Base-by-base conservation (phyloP, 1,140 invertebrate genomes). In the Panagrolaimus sp. region DNA sequence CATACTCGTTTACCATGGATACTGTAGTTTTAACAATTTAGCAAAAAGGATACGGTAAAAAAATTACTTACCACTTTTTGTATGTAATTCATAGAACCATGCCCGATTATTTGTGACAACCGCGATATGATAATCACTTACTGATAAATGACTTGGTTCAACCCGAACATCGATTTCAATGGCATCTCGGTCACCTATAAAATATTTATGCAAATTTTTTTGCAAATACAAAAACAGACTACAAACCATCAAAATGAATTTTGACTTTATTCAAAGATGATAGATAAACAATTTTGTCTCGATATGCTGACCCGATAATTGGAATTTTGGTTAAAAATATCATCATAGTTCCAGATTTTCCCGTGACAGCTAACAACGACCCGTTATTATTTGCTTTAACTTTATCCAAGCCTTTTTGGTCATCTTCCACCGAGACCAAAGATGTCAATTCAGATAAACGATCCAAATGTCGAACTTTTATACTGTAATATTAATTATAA, bases 81-180 rank as follows among this genome's bases (percentile, higher is more conserved):
- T 63, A 12, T 47, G 45, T 32, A 79, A 78, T 32, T 83, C 80
- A 52, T 94, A 95, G 85, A 94, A 94, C 89, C 93, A 93, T 0
- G 91, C 90, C 73, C 90, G 88, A 78, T 96, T 94, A 78, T 97
- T 98, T 84, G 94, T 89, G 1, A 89, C 92, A 63, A 91, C 90
- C 45, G 90, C 91, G 45, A 96, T 85, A 85, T 96, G 91, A 58
- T 58, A 28, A 10, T 58, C 52, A 58, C 52, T 58, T 12, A 47
- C 28, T n/a, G 32, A n/a, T 28, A 62, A n/a, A 44, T 45, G 46
- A 12, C 17, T 78, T 81, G 72, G 2, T 75, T 66, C 12, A 64
- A 62, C 7, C 66, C 72, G n/a, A 43, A 21, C n/a, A 63, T 14
- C 43, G 8, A 65, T 43, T 26, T 72, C 26, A 71, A 73, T 68